A percentile compares a stretch with the other conserved stretches of the same genome.
These are phyloP conservation scores for Ceratotherium simum DNA, from an alignment of 2,113 vertebrate genomes.

Conservation along the genomic window DNA sequence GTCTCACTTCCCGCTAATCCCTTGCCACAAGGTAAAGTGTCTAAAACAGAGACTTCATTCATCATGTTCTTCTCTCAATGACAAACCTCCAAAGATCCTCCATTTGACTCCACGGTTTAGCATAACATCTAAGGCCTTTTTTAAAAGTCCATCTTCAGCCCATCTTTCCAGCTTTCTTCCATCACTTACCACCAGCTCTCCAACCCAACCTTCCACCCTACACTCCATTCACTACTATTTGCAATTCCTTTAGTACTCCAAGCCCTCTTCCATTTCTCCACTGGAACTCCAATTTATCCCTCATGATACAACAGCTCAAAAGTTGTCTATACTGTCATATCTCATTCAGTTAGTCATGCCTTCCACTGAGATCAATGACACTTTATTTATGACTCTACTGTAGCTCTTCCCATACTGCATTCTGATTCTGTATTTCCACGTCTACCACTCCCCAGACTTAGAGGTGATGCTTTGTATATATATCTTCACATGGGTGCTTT, in stretches of 20 bases:
- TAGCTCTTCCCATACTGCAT: not conserved
- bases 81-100: not conserved
- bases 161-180: not conserved
- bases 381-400: not conserved
- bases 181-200: not conserved
- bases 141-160: not conserved
- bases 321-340: not conserved
- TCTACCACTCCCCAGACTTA: not conserved
- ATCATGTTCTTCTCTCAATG: not conserved
- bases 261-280: not conserved
- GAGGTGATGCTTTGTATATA: not conserved
- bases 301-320: not conserved
- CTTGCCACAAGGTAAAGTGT: not conserved
- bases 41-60: conserved; percentile 1
- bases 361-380: not conserved
- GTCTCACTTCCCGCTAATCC: not conserved
- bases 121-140: not conserved
- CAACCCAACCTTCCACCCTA: not conserved
- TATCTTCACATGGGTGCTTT: not conserved
- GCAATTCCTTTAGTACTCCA: not conserved
- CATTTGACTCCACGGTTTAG: not conserved
- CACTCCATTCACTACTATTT: not conserved
- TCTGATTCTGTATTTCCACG: not conserved
- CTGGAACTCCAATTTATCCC: not conserved
- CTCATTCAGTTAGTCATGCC: too few relatives aligned